Evolutionary conservation across 1,140 invertebrate species (phyloP), one percentile per base, ranked within the genome.

Genomic region (Aphaenogaster rudis): DNA sequence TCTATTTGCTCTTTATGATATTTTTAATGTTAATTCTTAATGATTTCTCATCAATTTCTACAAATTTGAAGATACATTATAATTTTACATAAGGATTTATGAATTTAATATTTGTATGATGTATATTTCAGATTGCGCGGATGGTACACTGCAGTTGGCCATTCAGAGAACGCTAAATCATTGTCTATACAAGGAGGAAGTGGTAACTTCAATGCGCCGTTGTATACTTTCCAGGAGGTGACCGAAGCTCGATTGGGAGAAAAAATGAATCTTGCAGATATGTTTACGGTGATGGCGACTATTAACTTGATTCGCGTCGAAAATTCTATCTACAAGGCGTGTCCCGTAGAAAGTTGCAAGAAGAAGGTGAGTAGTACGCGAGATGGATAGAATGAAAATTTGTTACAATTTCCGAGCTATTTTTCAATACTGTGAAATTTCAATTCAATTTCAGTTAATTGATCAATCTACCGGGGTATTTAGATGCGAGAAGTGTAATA

Each of bases 401-500:
- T 17, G 17, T 42, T 3, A 39, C 21, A 28, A 42, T 21, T 67
- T 45, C 11, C 0, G 13, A 21, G 5, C 33, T 36, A n/a, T 15
- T 0, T 11, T 6, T 21, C 9, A 67, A 21, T n/a, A 28, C 28
- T 28, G 5, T 78, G 9, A 33, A 78, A 48, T 2, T 63, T 9
- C 9, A 6, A 48, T 39, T 45, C 28, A 28, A 33, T 92, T 94
- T 36, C 76, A 96, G 96, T 94, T 98, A 0, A 95, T 99, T 42
- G 99, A 99, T 95, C 96, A 97, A 93, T 97, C 97, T 64, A 98
- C 99, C 94, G 98, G 98, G 8, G 96, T 97, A 89, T 99, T 97
- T 94, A 96, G 98, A 86, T 99, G 99, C 94, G 99, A 99, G 94
- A 99, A 99, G 94, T 99, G 99, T 94, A 96, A 97, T 88, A 96